phyloP scores from a whole-genome alignment of 2,888 invertebrate species.

The Acanthosoma haemorrhoidale region DNA sequence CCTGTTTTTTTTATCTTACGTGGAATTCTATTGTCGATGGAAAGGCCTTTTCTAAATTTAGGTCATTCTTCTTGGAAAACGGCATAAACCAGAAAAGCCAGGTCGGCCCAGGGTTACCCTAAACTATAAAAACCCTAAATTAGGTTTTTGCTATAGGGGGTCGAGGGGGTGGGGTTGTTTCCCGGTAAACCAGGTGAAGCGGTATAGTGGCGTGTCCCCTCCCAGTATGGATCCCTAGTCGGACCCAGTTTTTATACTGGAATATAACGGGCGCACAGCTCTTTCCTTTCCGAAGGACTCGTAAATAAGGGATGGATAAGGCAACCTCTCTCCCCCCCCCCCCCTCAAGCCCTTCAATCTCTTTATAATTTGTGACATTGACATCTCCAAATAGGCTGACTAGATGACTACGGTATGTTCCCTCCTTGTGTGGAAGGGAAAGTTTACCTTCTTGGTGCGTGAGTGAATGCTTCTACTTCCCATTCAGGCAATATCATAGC shows the following conservation, averaged over 20 bases:
- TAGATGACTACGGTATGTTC: no score
- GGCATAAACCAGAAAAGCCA: no score
- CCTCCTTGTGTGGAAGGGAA: no score
- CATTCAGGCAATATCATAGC: no score
- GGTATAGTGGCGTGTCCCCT: no score
- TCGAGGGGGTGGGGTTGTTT: background rate
- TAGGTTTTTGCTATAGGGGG: background rate
- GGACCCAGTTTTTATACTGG: background rate
- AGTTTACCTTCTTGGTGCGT: no score
- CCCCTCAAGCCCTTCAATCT: background rate
- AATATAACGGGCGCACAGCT: background rate
- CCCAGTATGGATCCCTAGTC: background rate
- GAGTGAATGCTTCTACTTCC: no score
- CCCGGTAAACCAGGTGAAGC: background rate
- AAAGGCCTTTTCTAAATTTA: no score
- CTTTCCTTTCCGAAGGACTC: background rate
- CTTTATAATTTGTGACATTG: background rate
- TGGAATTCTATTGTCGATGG: no score
- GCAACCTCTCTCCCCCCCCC: background rate
- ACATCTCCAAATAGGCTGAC: background rate
- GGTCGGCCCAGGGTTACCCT: no score
- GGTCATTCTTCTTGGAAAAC: no score
- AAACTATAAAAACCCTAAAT: background rate
- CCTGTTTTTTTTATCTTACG: no score
- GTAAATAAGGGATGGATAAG: background rate